phyloP scores from a whole-genome alignment of 64 coral and sea anemone species.

The Actinia equina region DNA sequence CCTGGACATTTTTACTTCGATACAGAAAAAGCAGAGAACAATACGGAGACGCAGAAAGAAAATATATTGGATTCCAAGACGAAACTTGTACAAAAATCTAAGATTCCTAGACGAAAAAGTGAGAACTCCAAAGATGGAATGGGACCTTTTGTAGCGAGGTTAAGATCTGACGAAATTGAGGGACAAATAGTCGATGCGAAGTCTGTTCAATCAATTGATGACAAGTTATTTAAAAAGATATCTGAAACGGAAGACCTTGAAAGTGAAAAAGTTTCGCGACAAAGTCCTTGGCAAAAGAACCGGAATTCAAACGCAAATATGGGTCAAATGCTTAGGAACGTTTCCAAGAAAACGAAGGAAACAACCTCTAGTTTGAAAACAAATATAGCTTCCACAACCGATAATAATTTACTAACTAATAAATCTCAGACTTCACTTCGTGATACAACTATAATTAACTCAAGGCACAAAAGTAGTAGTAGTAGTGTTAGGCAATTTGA shows the following conservation, averaged over 20 bases:
- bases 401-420: too few species aligned
- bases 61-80: neutral
- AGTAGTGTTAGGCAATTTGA: neutral
- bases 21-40: too few species aligned
- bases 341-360: neutral
- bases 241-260: neutral
- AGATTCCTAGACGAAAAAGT: constrained; percentile 6
- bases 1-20: too few species aligned
- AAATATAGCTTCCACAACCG: too few species aligned
- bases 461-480: neutral
- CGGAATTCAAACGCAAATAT: too few species aligned
- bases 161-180: neutral
- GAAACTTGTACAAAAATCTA: neutral
- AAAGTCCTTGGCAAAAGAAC: neutral
- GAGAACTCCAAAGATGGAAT: neutral
- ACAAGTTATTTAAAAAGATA: neutral
- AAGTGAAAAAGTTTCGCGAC: neutral
- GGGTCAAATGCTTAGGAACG: neutral
- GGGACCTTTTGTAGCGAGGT: neutral
- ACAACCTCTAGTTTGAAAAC: neutral
- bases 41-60: neutral
- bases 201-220: neutral
- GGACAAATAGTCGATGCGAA: neutral
- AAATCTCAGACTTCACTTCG: too few species aligned
- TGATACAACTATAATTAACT: too few species aligned